Conservation (phyloP, 2,888 invertebrate species). For the Caenorhabditis zanzibari region DNA sequence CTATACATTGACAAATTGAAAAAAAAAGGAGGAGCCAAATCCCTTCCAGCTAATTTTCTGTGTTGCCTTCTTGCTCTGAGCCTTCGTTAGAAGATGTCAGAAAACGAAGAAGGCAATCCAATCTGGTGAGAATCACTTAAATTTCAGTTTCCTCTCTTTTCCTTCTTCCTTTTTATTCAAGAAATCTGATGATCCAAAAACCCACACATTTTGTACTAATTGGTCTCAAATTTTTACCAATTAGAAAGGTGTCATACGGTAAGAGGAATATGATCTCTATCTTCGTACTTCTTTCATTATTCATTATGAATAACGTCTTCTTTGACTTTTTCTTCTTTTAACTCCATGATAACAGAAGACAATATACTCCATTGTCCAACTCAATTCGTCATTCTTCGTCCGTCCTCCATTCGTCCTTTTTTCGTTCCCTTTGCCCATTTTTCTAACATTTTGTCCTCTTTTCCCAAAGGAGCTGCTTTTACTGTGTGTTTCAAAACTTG, state of each 20-base stretch:
- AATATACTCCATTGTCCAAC: constrained; percentile 30
- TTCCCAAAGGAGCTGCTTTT: constrained; percentile 40
- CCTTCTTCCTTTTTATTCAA: background rate
- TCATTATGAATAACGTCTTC: background rate
- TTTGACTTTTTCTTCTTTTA: background rate
- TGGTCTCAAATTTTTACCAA: constrained; percentile 51
- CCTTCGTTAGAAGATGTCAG: background rate
- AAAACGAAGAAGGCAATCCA: constrained; percentile 35
- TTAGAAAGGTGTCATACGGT: constrained; percentile 42
- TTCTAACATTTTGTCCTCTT: constrained; percentile 24
- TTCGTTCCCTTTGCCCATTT: background rate
- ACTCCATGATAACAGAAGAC: constrained; percentile 6
- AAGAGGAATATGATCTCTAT: constrained; percentile 28
- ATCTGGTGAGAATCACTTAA: constrained; percentile 40
- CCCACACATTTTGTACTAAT: constrained; percentile 64
- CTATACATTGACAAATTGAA: constrained; percentile 31
- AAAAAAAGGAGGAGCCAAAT: background rate
- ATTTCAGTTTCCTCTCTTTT: constrained; percentile 37
- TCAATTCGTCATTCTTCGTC: constrained; percentile 40
- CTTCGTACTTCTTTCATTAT: background rate
- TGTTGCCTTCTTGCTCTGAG: background rate
- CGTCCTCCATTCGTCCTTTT: constrained; percentile 11
- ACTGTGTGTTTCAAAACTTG: constrained; percentile 29
- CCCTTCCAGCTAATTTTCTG: constrained; percentile 8
- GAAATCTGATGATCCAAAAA: constrained; percentile 43